Evolutionary conservation across 2,888 invertebrate species (phyloP).

Genomic region (Rosalia funebris): DNA sequence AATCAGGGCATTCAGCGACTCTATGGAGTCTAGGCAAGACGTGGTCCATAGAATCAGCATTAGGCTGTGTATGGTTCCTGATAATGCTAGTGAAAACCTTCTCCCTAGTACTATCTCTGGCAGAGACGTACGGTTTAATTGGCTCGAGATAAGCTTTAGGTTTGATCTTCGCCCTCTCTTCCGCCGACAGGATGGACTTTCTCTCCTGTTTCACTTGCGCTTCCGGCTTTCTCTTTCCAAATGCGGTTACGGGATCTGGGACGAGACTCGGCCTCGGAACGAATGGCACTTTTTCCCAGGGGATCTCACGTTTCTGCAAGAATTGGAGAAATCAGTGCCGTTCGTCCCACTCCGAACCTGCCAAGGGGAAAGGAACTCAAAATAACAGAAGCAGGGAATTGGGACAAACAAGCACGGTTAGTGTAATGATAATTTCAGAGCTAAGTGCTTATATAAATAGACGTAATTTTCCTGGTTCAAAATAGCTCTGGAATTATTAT

Average conservation of each 20-base stretch:
- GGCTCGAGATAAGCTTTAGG: slow-evolving; percentile 70
- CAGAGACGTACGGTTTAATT: slow-evolving; percentile 75
- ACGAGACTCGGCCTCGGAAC: slow-evolving; percentile 87
- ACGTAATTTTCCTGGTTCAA: slow-evolving; percentile 25
- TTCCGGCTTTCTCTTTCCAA: slow-evolving; percentile 72
- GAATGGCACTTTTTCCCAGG: slow-evolving; percentile 90
- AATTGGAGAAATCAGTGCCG: slow-evolving; percentile 50
- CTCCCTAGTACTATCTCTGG: slow-evolving; percentile 73
- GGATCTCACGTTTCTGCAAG: slow-evolving; percentile 70
- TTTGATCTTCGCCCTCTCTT: slow-evolving; percentile 72
- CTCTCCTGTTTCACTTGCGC: slow-evolving; percentile 52
- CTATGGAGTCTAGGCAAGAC: slow-evolving; percentile 72
- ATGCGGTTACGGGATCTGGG: slow-evolving; percentile 86
- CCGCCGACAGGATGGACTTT: slow-evolving; percentile 66
- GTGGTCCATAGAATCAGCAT: slow-evolving; percentile 71
- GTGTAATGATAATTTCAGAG: slow-evolving; percentile 1
- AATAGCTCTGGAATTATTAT: slow-evolving; percentile 16
- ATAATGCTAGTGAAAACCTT: slow-evolving; percentile 71
- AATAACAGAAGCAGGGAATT: slow-evolving; percentile 48
- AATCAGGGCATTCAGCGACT: slow-evolving; percentile 63
- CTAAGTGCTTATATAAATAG: slow-evolving; percentile 21
- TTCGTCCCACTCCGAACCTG: slow-evolving; percentile 56
- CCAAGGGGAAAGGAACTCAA: slow-evolving; percentile 22
- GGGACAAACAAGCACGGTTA: slow-evolving; percentile 46
- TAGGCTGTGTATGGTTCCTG: slow-evolving; percentile 67